Evolutionary conservation across 1,140 invertebrate species (phyloP), one percentile per base, ranked within the genome.

Genomic region (Philopotamus ludificatus): DNA sequence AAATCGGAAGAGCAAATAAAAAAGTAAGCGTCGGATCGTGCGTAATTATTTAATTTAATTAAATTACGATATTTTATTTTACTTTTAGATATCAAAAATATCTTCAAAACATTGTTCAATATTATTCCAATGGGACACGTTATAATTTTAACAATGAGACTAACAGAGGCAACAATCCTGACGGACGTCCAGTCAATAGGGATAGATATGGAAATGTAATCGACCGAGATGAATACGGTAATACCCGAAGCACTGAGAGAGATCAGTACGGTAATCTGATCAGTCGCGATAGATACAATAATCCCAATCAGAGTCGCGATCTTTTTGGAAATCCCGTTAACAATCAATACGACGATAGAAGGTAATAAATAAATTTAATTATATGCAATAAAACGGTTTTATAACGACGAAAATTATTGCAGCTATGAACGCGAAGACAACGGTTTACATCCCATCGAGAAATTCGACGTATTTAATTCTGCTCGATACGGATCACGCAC

Each of bases 391-490:
- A n/a, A 3, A 21, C 23, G 23, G 10, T n/a, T 53, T 53, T 26
- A 53, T 7, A 34, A 12, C 28, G 12, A n/a, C n/a, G n/a, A n/a
- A n/a, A n/a, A n/a, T n/a, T n/a, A n/a, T n/a, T n/a, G n/a, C n/a
- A 73, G 67, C 54, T 67, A 63, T 3, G 64, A 68, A 67, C 64
- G 67, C 47, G 51, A 66, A 28, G 51, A 65, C 67, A 34, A 8
- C 7, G 39, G 26, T 3, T 74, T 74, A 62, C 69, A 66, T 66
- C 74, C 65, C 23, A 82, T 82, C 67, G 84, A 87, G 62, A 76
- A 79, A 10, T 92, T 92, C 71, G 78, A 84, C 50, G 74, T 92
- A 20, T 91, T 90, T 72, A 87, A 90, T 71, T 90, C 88, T 1
- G 78, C 81, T 39, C 83, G 81, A 72, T 92, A 90, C 73, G 86